Percentiles rank a stretch among this genome's conserved stretches.
Evolutionary conservation across 2,797 vertebrate genomes (phyloP).

Genomic region (Pristis pectinata): DNA sequence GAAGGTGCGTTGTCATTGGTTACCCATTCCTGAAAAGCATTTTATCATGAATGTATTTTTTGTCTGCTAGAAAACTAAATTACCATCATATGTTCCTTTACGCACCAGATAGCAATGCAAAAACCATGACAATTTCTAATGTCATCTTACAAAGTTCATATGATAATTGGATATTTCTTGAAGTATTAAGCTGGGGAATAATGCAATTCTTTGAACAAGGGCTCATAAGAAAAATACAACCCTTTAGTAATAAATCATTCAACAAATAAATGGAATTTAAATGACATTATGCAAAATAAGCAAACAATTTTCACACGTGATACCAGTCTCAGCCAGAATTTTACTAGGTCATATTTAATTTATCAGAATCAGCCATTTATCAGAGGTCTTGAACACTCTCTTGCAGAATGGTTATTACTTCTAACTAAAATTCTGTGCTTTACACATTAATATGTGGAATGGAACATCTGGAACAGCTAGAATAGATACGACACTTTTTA

Average conservation of each 20-base stretch:
- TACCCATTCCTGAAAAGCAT: not conserved
- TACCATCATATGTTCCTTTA: not conserved
- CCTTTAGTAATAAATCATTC: not conserved
- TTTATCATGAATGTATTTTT: not conserved
- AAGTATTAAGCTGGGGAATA: not conserved
- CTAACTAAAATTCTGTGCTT: not conserved
- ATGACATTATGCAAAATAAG: not conserved
- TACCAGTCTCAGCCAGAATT: not conserved
- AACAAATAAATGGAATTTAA: not conserved
- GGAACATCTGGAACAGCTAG: not conserved
- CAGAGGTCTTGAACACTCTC: not conserved
- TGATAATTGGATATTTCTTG: not conserved
- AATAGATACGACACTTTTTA: not conserved
- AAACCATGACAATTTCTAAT: not conserved
- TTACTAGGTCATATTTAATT: not conserved
- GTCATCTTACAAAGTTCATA: not conserved
- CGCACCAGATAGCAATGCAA: conserved; percentile 10
- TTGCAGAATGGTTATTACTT: not conserved
- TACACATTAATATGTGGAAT: not conserved
- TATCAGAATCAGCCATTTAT: not conserved
- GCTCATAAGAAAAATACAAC: not conserved
- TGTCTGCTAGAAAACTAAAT: not conserved
- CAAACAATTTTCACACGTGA: not conserved
- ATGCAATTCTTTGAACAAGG: not conserved
- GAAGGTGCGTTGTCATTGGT: not conserved